A percentile compares a stretch with the other conserved stretches of the same genome.
phyloP scores from a whole-genome alignment of 35 echinoderm and acorn worm species.

The Lytechinus variegatus region DNA sequence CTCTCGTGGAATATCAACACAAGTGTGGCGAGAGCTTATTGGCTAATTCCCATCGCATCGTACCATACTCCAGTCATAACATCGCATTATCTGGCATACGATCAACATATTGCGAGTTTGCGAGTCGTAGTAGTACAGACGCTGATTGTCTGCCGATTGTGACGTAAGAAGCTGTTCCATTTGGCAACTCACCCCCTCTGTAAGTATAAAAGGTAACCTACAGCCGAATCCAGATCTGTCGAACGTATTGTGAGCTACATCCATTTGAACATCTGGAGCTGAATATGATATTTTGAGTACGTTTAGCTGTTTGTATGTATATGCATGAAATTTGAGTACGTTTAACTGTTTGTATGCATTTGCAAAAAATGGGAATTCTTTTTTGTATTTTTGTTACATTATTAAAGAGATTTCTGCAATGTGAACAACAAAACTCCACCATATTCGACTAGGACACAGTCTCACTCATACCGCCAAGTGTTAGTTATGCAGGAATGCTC shows the following conservation, averaged over 20 bases:
- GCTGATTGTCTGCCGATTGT: neutral
- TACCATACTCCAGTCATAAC: conserved; percentile 2
- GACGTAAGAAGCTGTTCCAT: neutral
- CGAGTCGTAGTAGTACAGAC: neutral
- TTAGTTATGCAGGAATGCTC: neutral
- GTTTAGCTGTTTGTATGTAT: no score
- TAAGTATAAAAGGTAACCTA: neutral
- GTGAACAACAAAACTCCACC: neutral
- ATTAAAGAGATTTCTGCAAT: no score
- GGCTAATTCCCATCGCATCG: neutral
- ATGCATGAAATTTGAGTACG: no score
- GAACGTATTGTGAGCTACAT: neutral
- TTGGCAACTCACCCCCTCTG: neutral
- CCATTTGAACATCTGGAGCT: neutral
- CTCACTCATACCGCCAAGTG: neutral
- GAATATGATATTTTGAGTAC: neutral
- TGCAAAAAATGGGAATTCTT: no score
- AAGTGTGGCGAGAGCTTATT: neutral
- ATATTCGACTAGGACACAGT: neutral
- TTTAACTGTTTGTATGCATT: no score
- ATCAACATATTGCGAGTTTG: neutral
- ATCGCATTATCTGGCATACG: neutral
- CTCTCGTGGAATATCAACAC: neutral
- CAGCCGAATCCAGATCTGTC: neutral
- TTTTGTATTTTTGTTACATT: no score